Evolutionary conservation across 2,113 vertebrate species (phyloP), one percentile per base, ranked within the genome.

Genomic region (Motacilla tschutschensis): DNA sequence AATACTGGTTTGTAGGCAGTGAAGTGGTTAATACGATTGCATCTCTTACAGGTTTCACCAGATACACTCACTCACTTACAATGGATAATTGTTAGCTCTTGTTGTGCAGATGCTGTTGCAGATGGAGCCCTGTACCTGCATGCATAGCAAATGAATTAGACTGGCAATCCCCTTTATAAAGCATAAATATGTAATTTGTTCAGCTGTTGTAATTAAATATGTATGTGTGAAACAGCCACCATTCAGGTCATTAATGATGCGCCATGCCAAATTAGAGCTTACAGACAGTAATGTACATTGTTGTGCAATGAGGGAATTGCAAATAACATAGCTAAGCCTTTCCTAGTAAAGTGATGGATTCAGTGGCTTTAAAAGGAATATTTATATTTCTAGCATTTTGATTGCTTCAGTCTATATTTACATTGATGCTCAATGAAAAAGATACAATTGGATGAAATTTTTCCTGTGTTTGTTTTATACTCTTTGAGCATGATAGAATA

Each of bases 161-260:
- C 97, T 97, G 97, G 97, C 97, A 98, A 96, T 97, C 97, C 97
- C 96, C 97, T 98, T 98, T 98, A 97, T 98, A 98, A 98, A 97
- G 98, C 98, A 99, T 99, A 98, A 99, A 99, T 99, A 99, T 99
- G 98, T 99, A 98, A 99, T 99, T 98, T 98, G 98, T 98, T 99
- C 98, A 99, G 98, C 99, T 99, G 98, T 98, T 98, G 97, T 97
- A 98, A 99, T 99, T 98, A 99, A 99, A 99, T 99, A 99, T 99
- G 98, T 98, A 99, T 98, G 98, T 98, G 98, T 98, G 98, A 98
- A 98, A 98, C 98, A 98, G 96, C 97, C 95, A 98, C 98, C 98
- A 98, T 98, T 98, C 98, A 98, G 98, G 98, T 98, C 98, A 98
- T 99, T 98, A 99, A 98, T 98, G 97, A 97, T 96, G 97, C 97